Percentiles rank a stretch among this genome's conserved stretches.
Conservation (phyloP, 2,888 invertebrate genomes). For the Mystacides longicornis region DNA sequence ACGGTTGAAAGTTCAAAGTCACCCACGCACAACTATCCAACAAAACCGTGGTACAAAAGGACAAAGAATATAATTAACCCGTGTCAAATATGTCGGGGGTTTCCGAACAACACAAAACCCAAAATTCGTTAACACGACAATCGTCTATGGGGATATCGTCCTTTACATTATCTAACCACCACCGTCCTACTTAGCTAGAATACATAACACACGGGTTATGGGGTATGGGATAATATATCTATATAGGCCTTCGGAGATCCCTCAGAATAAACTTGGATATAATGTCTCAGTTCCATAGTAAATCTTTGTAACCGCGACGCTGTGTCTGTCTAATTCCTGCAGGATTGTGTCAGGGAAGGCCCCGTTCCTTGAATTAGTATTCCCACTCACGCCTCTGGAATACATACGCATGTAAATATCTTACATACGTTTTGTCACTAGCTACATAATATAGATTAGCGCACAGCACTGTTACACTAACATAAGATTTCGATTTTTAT, state of each 20-base stretch:
- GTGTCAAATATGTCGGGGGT: not conserved
- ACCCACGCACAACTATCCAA: not conserved
- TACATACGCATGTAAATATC: too few species aligned
- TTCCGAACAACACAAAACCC: not conserved
- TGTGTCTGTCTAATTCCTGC: not conserved
- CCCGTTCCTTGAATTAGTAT: not conserved
- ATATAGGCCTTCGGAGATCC: not conserved
- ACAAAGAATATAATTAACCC: conserved; percentile 2
- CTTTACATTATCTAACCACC: conserved; percentile 1
- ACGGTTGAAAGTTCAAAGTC: not conserved
- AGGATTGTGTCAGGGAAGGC: not conserved
- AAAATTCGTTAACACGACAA: not conserved
- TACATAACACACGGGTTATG: too few species aligned
- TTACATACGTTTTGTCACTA: not conserved
- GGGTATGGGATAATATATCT: not conserved
- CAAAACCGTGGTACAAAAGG: not conserved
- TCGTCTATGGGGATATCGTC: conserved; percentile 1
- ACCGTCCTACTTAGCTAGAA: not conserved
- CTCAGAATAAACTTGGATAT: conserved; percentile 1
- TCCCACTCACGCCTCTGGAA: not conserved
- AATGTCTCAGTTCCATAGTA: not conserved
- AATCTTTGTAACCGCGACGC: not conserved
- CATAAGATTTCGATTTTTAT: too few species aligned
- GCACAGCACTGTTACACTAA: too few species aligned
- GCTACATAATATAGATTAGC: too few species aligned